Evolutionary conservation across 2,797 vertebrate species (phyloP), one percentile per base, ranked within the genome.

Genomic region (Alfaro cultratus): DNA sequence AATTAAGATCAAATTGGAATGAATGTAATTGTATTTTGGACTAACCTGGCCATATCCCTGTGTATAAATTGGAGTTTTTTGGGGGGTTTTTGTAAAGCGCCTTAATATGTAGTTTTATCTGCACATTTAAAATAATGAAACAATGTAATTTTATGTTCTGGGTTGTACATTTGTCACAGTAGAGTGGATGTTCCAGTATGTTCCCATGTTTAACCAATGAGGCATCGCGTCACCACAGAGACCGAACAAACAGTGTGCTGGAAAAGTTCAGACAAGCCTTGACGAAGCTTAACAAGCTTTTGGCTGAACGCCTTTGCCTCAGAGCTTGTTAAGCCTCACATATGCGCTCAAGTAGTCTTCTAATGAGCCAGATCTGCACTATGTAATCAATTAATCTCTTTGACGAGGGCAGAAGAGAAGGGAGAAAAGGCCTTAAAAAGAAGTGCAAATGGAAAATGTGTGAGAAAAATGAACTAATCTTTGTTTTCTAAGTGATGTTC

Each of bases 331-430:
- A 91, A 87, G 77, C 47, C 62, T 85, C 83, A 88, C 60, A 81
- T 78, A 70, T 88, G 83, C 75, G 80, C 86, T 76, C 85, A 84
- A 86, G 85, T 45, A 82, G 85, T n/a, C 78, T 2, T 6, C 81
- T 93, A 92, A 92, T 90, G 90, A 92, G 80, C 84, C 84, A 84
- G 73, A 84, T 81, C 76, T 81, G 53, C 78, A 78, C 60, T 83
- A 76, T 86, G 88, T 80, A 87, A 89, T 90, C 89, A 89, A 88
- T 91, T 89, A 85, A 92, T 93, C 86, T 89, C 78, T 90, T 90
- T 93, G 87, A 90, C 34, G 60, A 84, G 75, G 55, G 34, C 29
- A 80, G 45, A 78, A 72, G 77, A 74, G 70, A 72, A 34, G 21
- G n/a, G 34, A 74, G 45, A 80, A 67, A 2, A 23, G 53, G 45